These are phyloP conservation scores for Caranx melampygus DNA, from an alignment of 2,113 vertebrate species.

Conservation along the genomic window DNA sequence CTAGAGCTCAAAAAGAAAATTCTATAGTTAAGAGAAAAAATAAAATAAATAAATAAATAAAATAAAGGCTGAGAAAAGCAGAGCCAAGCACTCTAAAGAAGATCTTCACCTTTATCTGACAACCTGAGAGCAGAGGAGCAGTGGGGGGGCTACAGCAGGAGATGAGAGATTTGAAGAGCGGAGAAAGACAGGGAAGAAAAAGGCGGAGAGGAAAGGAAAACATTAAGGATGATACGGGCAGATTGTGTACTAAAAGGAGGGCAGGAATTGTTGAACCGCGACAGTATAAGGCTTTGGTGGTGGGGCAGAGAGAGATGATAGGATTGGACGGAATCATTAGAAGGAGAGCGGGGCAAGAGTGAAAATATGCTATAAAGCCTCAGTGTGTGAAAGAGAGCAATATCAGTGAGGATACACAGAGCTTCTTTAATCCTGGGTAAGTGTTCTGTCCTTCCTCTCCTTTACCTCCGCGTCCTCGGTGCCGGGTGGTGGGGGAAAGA, in stretches of 20 bases:
- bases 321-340: constrained; percentile 60
- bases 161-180: constrained; percentile 46
- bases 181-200: constrained; percentile 18
- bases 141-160: constrained; percentile 48
- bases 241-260: constrained; percentile 42
- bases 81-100: constrained; percentile 62
- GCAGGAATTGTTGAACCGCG: constrained; percentile 50
- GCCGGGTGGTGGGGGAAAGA: neutral
- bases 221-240: constrained; percentile 51
- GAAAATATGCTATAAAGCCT: constrained; percentile 51
- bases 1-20: constrained; percentile 59
- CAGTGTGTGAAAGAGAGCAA: constrained; percentile 50
- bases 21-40: constrained; percentile 57
- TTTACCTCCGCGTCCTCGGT: constrained; percentile 13
- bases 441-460: constrained; percentile 39
- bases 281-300: constrained; percentile 28
- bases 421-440: constrained; percentile 59
- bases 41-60: neutral
- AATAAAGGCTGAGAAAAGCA: constrained; percentile 53
- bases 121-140: constrained; percentile 65
- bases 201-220: constrained; percentile 36
- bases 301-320: constrained; percentile 43
- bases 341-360: constrained; percentile 36
- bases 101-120: constrained; percentile 78
- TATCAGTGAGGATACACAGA: constrained; percentile 56